These are phyloP conservation scores for Aldabrachelys gigantea DNA, from an alignment of 2,113 vertebrate genomes.

Conservation along the genomic window DNA sequence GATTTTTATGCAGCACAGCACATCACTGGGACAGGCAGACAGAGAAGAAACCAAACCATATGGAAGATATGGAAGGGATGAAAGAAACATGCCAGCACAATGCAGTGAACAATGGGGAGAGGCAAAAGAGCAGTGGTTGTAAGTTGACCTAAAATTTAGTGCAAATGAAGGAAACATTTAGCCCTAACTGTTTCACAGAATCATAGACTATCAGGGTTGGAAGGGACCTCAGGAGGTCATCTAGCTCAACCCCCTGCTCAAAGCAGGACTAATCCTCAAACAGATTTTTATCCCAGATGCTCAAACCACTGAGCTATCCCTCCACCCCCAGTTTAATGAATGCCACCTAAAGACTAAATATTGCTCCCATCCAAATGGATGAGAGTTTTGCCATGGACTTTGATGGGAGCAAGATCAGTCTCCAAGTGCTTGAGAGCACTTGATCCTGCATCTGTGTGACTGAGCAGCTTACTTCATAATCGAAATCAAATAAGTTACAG, in stretches of 20 bases:
- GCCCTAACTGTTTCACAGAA: background rate
- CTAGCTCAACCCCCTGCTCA: no score
- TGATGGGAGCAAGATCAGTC: background rate
- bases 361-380: background rate
- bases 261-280: no score
- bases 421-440: background rate
- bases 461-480: constrained; percentile 2
- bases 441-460: background rate
- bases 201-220: no score
- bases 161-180: rapidly evolving
- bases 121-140: background rate
- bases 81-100: background rate
- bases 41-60: background rate
- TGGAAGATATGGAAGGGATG: background rate
- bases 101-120: background rate
- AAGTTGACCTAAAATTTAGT: no score
- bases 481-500: constrained; percentile 7
- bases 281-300: no score
- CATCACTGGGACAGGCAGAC: background rate
- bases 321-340: background rate
- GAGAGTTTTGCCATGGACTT: background rate
- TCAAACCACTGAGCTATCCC: no score
- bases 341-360: rapidly evolving
- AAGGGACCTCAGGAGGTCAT: no score
- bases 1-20: background rate